phyloP scores from a whole-genome alignment of 1,140 invertebrate species.

The Drosophila pallidifrons region DNA sequence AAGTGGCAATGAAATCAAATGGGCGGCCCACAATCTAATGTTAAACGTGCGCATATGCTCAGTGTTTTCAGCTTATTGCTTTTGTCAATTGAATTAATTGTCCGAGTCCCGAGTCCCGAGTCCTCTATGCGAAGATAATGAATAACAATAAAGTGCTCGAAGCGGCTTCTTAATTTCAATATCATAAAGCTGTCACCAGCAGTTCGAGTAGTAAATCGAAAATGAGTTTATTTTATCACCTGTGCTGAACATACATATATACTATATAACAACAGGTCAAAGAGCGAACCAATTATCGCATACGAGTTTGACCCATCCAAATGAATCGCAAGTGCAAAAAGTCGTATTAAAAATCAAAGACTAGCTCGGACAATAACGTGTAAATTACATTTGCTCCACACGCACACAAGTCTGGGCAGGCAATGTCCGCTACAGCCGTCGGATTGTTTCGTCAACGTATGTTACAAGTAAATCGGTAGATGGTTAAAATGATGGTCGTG shows the following conservation, averaged over 20 bases:
- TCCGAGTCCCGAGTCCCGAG: neutral
- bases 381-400: too few species aligned
- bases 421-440: too few species aligned
- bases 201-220: too few species aligned
- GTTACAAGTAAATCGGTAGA: neutral
- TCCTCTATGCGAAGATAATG: conserved; percentile 3
- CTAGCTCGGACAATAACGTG: too few species aligned
- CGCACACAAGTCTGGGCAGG: too few species aligned
- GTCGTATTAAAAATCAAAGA: neutral
- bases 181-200: neutral
- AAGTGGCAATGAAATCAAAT: conserved; percentile 16
- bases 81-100: conserved; percentile 24
- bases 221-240: too few species aligned
- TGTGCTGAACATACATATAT: too few species aligned
- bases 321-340: too few species aligned
- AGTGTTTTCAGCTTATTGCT: neutral
- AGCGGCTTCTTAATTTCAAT: neutral
- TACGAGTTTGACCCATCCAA: too few species aligned
- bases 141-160: conserved; percentile 21
- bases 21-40: neutral
- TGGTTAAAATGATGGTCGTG: conserved; percentile 14
- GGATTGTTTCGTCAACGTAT: too few species aligned
- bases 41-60: neutral
- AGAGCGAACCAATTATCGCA: too few species aligned
- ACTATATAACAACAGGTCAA: too few species aligned